Conservation (phyloP, 2,113 vertebrate genomes). For the Sciurus niger region DNA sequence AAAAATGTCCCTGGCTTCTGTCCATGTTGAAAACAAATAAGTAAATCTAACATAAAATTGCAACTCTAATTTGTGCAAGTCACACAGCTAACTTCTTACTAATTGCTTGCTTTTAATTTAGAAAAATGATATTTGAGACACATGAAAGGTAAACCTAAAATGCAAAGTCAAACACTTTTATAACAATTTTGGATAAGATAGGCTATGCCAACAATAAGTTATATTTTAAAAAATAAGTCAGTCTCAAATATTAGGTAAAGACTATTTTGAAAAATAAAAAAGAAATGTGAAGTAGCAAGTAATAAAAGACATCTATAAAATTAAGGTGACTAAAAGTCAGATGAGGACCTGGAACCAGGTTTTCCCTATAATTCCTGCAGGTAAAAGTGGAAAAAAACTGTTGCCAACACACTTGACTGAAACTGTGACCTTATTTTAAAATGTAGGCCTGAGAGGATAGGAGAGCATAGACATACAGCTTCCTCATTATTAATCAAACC, state of each 20-base stretch:
- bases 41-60: neutral
- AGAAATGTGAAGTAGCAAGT: neutral
- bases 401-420: neutral
- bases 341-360: neutral
- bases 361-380: neutral
- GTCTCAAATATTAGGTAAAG: neutral
- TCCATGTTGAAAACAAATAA: conserved; percentile 31
- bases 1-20: conserved; percentile 5
- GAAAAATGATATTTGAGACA: neutral
- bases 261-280: neutral
- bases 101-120: neutral
- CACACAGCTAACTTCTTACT: neutral
- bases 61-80: neutral
- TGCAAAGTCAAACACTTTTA: neutral
- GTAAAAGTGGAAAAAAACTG: neutral
- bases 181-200: neutral
- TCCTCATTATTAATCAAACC: neutral
- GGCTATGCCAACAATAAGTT: neutral
- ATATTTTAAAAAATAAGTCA: neutral
- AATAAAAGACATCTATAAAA: neutral
- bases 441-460: neutral
- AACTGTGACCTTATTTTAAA: neutral
- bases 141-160: conserved; percentile 26
- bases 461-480: neutral
- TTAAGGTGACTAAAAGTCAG: neutral